Base-by-base conservation (phyloP, 2,113 vertebrate species). In the Microtus pennsylvanicus region DNA sequence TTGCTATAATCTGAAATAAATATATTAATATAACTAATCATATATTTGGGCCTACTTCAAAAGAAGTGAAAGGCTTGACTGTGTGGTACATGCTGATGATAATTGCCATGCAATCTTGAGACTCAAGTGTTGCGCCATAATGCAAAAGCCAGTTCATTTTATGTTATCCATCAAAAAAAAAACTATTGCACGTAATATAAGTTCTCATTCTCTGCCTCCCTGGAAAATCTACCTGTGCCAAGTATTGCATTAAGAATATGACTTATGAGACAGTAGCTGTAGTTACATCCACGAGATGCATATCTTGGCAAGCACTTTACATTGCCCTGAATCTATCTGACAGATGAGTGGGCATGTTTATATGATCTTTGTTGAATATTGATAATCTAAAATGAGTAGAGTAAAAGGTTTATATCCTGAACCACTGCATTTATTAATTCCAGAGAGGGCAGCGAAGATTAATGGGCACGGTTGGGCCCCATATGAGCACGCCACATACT, bases 221-320 rank as follows among this genome's bases (percentile, higher is more conserved):
- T 74, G 22, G 19, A 78, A 91, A 88, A 91, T 24, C 72, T 86
- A 95, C 94, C 88, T 92, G 85, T 93, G 96, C 96, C 97, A 98
- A 97, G 52, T 97, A 28, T 58, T 97, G 75, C 95, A 98, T 97
- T 98, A 98, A 95, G 95, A 90, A 91, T 96, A 87, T 97, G 97
- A 97, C 89, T 96, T 97, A 97, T 96, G 86, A 96, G 97, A 94
- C 94, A 96, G 94, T 19, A 89, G n/a, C 42, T 50, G 14, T 95
- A 95, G 90, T 97, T 97, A 97, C 92, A 78, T 95, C 93, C 90
- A 76, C 80, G 74, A 74, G 86, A 96, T 96, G 86, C 91, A 77
- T 87, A 91, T 94, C 92, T 78, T 96, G 96, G 94, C 95, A 97
- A 96, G 85, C 78, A 94, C 65, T 97, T 98, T 98, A 94, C 63